Base-by-base conservation (phyloP, 2,113 vertebrate species). In the Channa maculata region DNA sequence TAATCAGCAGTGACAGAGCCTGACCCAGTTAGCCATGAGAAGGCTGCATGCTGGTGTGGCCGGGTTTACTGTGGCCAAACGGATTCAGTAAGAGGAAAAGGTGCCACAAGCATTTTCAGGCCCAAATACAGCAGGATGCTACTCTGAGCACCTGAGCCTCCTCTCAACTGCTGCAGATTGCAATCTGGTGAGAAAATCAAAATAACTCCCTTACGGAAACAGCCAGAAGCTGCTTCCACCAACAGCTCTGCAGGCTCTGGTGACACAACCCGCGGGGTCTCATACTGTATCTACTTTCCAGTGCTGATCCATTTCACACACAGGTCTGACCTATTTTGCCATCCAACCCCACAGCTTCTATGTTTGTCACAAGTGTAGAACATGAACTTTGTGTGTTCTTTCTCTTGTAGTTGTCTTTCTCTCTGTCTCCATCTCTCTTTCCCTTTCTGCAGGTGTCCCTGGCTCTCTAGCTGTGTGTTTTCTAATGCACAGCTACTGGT, bases 1-100 rank as follows among this genome's bases (percentile, higher is more conserved):
- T 92, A 93, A 93, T 93, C 92, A 93, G 89, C 71, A 70, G 84
- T 76, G 77, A 85, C 86, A 80, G 80, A 89, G 83, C 72, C 87
- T 93, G 92, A 93, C 92, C 93, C 89, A 93, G 84, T 92, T 93
- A 83, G 82, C 68, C 70, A 79, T 34, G 65, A 77, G 78, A 77
- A 79, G 72, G 75, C 83, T 46, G 66, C 49, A 46, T 71, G 64
- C 75, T 70, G 80, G 75, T 46, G 34, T 14, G 24, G 76, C 5
- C 68, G 73, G 82, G 68, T 88, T 86, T 86, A 82, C 85, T 62
- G 72, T 83, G 59, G 71, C 71, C 59, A 36, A 51, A 11, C 45
- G 71, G 77, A 82, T 52, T 85, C 69, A 64, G 14, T 53, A 57
- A 49, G 49, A 62, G 34, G 79, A 60, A 61, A 75, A 75, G 55